Percentiles rank a stretch among this genome's conserved stretches.
Conservation (phyloP, 2,113 vertebrate genomes). For the Pomatostomus ruficeps region DNA sequence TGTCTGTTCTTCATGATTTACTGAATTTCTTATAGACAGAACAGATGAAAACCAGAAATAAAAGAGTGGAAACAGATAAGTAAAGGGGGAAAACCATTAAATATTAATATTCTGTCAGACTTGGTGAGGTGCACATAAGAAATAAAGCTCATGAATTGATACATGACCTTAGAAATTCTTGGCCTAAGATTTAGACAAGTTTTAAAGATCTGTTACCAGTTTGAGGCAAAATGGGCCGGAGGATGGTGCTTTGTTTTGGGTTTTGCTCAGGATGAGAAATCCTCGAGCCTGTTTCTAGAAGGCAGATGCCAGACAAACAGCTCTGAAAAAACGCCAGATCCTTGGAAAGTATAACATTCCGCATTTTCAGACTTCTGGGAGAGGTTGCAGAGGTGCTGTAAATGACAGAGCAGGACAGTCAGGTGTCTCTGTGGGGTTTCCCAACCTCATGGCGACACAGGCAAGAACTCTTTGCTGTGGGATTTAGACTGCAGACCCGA, state of each 20-base stretch:
- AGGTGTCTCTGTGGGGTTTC: not conserved
- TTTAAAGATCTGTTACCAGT: not conserved
- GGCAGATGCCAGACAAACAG: not conserved
- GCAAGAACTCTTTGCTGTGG: not conserved
- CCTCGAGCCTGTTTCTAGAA: not conserved
- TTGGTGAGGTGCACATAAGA: not conserved
- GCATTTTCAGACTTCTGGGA: not conserved
- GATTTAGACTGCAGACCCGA: not conserved
- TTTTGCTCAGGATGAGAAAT: not conserved
- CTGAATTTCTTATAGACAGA: not conserved
- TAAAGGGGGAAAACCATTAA: accelerated
- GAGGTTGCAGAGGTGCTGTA: not conserved
- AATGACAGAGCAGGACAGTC: not conserved
- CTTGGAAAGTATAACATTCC: not conserved
- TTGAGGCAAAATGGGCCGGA: not conserved
- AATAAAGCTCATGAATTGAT: not conserved
- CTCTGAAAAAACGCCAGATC: not conserved
- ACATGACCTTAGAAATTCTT: accelerated
- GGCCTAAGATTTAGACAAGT: not conserved
- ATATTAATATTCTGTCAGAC: not conserved
- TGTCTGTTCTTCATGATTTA: not conserved
- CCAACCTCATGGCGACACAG: not conserved
- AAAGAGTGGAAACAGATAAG: not conserved
- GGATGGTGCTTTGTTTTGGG: not conserved
- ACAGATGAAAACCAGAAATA: not conserved